These are phyloP conservation scores for Limnephilus marmoratus DNA, from an alignment of 2,888 invertebrate species.

Conservation along the genomic window DNA sequence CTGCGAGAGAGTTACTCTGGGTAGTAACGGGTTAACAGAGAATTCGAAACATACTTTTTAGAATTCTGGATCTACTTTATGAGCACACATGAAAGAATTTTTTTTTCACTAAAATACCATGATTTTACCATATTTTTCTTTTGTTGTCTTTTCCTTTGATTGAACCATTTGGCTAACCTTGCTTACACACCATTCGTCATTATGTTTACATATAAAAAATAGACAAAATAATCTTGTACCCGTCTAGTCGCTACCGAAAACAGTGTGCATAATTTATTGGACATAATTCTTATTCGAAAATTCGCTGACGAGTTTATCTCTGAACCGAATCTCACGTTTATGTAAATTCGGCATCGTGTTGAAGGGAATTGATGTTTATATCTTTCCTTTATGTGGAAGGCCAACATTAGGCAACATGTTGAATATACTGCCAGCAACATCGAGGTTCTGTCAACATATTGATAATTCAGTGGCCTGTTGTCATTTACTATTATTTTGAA, in stretches of 20 bases:
- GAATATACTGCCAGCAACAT: neutral
- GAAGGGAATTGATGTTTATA: neutral
- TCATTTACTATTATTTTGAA: neutral
- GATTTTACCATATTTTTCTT: no score
- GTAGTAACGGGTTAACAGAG: no score
- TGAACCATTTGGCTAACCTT: neutral
- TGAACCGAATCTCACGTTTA: neutral
- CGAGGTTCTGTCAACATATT: neutral
- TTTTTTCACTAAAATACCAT: no score
- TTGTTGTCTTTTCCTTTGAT: neutral
- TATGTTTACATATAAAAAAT: neutral
- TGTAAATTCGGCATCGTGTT: neutral
- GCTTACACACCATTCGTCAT: neutral
- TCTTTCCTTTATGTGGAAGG: neutral
- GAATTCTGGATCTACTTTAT: no score
- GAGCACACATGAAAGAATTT: no score
- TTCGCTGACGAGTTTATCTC: neutral
- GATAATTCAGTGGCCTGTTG: neutral
- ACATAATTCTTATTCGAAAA: neutral
- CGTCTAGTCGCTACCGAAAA: neutral
- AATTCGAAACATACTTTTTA: no score
- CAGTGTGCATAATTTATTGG: neutral
- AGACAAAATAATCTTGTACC: neutral
- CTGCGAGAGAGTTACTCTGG: no score
- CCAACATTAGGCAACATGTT: neutral